Conservation (phyloP, 2,113 vertebrate genomes). For the Sciurus niger region DNA sequence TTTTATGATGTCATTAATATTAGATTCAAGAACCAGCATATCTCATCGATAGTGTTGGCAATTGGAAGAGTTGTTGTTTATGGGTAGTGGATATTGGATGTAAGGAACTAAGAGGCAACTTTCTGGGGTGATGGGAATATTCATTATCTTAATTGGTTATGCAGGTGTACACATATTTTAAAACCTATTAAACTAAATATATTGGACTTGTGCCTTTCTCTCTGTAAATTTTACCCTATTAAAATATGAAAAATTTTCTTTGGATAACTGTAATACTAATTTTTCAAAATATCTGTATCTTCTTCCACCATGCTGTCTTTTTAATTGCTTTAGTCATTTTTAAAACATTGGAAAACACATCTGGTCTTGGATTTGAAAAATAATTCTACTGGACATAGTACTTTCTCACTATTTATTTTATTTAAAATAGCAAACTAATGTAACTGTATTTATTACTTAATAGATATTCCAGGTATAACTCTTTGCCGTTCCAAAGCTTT, state of each 20-base stretch:
- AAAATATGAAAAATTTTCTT: slow-evolving; percentile 4
- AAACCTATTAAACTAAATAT: background rate
- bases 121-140: background rate
- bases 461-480: slow-evolving; percentile 4
- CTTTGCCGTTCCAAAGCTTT: slow-evolving; percentile 7
- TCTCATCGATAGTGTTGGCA: background rate
- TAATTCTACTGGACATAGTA: background rate
- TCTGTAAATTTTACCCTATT: background rate
- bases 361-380: fast-evolving
- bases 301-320: slow-evolving; percentile 18
- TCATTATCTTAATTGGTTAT: background rate
- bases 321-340: slow-evolving; percentile 37
- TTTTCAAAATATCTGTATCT: slow-evolving; percentile 28
- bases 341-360: background rate
- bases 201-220: background rate
- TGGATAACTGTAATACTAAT: background rate
- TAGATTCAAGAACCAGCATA: background rate
- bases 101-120: background rate
- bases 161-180: background rate
- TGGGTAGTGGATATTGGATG: background rate
- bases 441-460: background rate
- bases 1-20: background rate
- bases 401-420: slow-evolving; percentile 54
- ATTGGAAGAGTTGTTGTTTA: background rate
- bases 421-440: background rate